Evolutionary conservation across 2,888 invertebrate species (phyloP), one percentile per base, ranked within the genome.

Genomic region (Helleia helle): DNA sequence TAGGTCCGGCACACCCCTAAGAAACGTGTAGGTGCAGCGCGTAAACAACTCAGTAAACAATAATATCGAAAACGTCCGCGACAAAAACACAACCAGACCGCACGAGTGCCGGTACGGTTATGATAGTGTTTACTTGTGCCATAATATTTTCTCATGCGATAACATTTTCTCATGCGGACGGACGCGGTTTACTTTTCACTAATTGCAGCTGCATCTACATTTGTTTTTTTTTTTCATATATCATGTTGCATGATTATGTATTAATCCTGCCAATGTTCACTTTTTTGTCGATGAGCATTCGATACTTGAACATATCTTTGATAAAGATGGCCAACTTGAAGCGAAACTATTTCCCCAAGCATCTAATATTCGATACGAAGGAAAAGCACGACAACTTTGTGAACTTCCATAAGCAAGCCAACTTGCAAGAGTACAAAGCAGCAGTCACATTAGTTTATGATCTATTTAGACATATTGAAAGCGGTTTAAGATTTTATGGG

Each of bases 301-400:
- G 63, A 14, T 77, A 68, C 25, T 40, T 80, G 2, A 80, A 79
- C 41, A 55, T 71, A 0, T 64, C 73, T 11, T 49, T 80, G 29
- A 58, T 72, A 41, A 75, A 71, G 49, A 42, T 52, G 1, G 60
- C 62, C 1, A 52, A 65, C 0, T 52, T 74, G 27, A 61, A 71
- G n/a, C 41, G 57, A 3, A 51, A 62, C 1, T 65, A 68, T 37
- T 51, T 79, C 30, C 66, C 70, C 0, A 56, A 60, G n/a, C 56
- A 64, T 42, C 52, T 62, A 8, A 22, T 67, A 4, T 66, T 71
- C 18, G 54, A 67, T 49, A 47, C 46, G 77, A 62, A 50, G 17
- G 51, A 61, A 15, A 47, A 58, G 34, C 67, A 53, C 36, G 58
- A 75, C 39, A 47, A 64, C 7, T 47, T 51, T 0, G 65, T 77